Conservation (phyloP, 2,113 vertebrate genomes). For the Steatornis caripensis region DNA sequence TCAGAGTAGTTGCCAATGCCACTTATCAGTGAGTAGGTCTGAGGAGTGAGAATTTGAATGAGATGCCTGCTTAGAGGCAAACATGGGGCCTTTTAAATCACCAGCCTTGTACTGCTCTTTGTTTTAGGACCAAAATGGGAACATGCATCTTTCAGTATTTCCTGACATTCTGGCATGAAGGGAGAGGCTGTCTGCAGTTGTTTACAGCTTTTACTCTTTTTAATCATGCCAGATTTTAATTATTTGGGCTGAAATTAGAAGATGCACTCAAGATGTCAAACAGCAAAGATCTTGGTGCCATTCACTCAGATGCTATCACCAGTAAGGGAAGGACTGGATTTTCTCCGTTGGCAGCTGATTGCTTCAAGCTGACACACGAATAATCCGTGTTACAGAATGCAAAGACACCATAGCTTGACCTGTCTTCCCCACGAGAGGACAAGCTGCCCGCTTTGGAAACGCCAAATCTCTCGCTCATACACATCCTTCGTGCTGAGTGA, state of each 20-base stretch:
- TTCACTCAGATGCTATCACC: neutral
- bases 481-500: neutral
- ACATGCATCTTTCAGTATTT: neutral
- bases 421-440: neutral
- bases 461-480: neutral
- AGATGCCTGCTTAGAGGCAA: neutral
- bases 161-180: neutral
- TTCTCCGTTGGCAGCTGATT: neutral
- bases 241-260: neutral
- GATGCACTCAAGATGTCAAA: neutral
- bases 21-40: neutral
- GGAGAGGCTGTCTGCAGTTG: neutral
- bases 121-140: neutral
- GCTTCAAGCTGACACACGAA: rapidly evolving
- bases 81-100: neutral
- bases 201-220: neutral
- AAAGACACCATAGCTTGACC: neutral
- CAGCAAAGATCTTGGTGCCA: neutral
- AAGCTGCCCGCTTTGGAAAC: neutral
- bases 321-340: neutral
- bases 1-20: neutral
- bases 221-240: neutral
- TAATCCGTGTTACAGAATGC: neutral
- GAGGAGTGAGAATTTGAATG: neutral
- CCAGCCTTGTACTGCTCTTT: neutral